phyloP scores from a whole-genome alignment of 1,140 invertebrate species.

The fruit fly (Drosophila melanogaster) region DNA sequence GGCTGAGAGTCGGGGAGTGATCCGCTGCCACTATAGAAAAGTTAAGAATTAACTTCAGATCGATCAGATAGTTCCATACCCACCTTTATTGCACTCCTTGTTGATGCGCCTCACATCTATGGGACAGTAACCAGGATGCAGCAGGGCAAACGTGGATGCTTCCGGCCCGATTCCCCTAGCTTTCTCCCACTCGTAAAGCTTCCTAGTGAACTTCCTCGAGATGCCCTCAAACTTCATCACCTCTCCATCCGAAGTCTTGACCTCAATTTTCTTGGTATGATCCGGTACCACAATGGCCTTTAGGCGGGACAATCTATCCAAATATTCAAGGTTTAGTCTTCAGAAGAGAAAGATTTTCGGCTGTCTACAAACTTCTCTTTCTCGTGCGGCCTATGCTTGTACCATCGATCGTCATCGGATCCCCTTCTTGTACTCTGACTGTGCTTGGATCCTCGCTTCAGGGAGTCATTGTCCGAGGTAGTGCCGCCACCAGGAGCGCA shows the following conservation, averaged over 20 bases:
- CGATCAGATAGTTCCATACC: neutral
- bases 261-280: constrained; percentile 89
- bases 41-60: neutral
- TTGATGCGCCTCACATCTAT: constrained; percentile 74
- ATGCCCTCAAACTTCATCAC: constrained; percentile 94
- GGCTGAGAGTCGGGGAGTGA: constrained; percentile 85
- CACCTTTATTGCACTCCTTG: constrained; percentile 71
- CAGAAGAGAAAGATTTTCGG: no score
- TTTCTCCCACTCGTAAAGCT: constrained; percentile 96
- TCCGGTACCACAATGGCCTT: constrained; percentile 86
- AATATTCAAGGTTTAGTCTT: neutral
- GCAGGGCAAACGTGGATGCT: constrained; percentile 91
- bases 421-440: constrained; percentile 52
- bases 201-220: constrained; percentile 93
- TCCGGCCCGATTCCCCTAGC: constrained; percentile 92
- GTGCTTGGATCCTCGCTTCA: constrained; percentile 67
- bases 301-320: constrained; percentile 87
- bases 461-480: constrained; percentile 70
- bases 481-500: constrained; percentile 59
- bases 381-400: constrained; percentile 75
- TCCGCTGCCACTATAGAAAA: constrained; percentile 48
- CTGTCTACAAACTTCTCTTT: constrained; percentile 68
- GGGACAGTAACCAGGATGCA: constrained; percentile 87
- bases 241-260: constrained; percentile 90
- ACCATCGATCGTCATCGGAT: constrained; percentile 77